These are phyloP conservation scores for Platysternon megacephalum DNA, from an alignment of 2,113 vertebrate species.

Conservation along the genomic window DNA sequence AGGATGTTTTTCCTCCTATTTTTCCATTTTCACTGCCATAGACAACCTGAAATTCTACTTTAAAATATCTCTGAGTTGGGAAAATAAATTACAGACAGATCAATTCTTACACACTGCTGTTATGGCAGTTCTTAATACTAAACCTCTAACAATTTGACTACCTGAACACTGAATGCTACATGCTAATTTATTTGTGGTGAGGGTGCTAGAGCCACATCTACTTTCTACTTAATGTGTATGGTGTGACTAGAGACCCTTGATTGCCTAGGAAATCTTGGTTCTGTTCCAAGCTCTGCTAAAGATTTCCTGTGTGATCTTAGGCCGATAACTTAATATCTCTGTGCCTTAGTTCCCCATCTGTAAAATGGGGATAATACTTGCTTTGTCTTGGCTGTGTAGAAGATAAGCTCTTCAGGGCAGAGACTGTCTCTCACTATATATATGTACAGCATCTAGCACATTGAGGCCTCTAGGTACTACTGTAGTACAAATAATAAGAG, in stretches of 20 bases:
- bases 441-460: background rate
- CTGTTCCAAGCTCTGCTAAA: background rate
- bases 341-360: background rate
- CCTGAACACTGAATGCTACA: background rate
- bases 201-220: background rate
- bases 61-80: background rate
- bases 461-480: background rate
- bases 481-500: background rate
- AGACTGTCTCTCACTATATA: background rate
- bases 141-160: background rate
- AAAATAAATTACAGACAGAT: background rate
- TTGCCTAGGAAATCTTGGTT: background rate
- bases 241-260: background rate
- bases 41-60: background rate
- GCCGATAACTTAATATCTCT: background rate
- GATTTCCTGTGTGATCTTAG: background rate
- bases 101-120: background rate
- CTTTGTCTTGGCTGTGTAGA: background rate
- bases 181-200: background rate
- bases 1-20: background rate
- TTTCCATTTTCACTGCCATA: background rate
- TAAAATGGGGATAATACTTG: background rate
- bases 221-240: background rate
- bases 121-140: rapidly evolving
- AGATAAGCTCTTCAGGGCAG: background rate